A percentile compares a stretch with the other conserved stretches of the same genome.
Conservation (phyloP, 1,140 invertebrate species). For the Lepidotrigona ventralis region DNA sequence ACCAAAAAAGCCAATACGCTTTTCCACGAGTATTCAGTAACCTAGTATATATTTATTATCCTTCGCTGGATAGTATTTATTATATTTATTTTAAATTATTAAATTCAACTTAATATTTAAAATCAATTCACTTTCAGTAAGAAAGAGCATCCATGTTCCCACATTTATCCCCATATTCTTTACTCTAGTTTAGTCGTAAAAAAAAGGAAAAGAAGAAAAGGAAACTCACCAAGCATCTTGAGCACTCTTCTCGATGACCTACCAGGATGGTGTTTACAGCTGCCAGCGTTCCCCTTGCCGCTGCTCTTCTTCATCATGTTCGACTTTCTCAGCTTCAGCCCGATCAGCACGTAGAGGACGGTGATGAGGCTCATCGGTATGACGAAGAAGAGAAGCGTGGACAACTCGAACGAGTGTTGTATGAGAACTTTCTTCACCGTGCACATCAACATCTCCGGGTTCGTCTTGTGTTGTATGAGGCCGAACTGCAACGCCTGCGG, state of each 20-base stretch:
- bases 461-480: slow-evolving; percentile 79
- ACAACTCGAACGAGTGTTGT: slow-evolving; percentile 90
- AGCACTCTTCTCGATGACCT: slow-evolving; percentile 83
- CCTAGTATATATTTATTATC: too few relatives aligned
- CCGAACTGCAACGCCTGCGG: slow-evolving; percentile 90
- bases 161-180: too few relatives aligned
- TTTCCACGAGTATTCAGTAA: too few relatives aligned
- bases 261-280: slow-evolving; percentile 69
- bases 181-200: too few relatives aligned
- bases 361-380: slow-evolving; percentile 93
- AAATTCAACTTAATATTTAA: too few relatives aligned
- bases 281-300: slow-evolving; percentile 44
- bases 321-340: slow-evolving; percentile 85
- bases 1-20: too few relatives aligned
- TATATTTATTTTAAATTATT: too few relatives aligned
- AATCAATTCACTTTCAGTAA: too few relatives aligned
- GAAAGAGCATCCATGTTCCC: too few relatives aligned
- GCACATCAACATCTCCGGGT: slow-evolving; percentile 80
- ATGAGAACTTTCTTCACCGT: slow-evolving; percentile 83
- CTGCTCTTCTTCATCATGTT: slow-evolving; percentile 80
- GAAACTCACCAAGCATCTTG: slow-evolving; percentile 84
- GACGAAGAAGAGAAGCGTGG: slow-evolving; percentile 92
- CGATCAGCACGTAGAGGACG: slow-evolving; percentile 90
- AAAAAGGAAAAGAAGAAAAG: too few relatives aligned
- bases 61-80: too few relatives aligned